Evolutionary conservation across 1,140 invertebrate genomes (phyloP), one percentile per base, ranked within the genome.

Genomic region (Papilio machaon): DNA sequence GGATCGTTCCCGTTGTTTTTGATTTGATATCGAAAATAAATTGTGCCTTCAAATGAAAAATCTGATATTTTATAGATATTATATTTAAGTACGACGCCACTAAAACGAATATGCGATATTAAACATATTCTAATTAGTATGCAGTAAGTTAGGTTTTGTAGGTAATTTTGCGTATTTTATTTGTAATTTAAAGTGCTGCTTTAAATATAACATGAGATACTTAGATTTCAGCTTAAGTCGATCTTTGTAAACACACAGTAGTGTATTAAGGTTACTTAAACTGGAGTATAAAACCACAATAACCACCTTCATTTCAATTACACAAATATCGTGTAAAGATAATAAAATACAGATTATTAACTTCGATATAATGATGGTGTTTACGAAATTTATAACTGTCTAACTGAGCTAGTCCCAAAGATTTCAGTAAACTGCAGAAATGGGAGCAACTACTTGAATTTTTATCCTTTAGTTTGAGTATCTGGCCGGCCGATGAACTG

Each of bases 231-330:
- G 60, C 23, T 8, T 64, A 19, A 60, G n/a, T 19, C 58, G n/a
- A 60, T 9, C 19, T 60, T 60, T 60, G 30, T 70, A 38, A 35
- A 15, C 4, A 70, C 43, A 38, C 46, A 73, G n/a, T 30, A 73
- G 73, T 30, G 10, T 76, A 23, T 47, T 76, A 52, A 54, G 0
- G 19, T 76, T 54, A 76, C 23, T 11, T 76, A 76, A 76, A 76
- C 74, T 76, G 49, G 74, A 76, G 74, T 76, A 76, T 35, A 10
- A 76, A 76, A 76, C 74, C 74, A 35, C 74, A 76, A 30, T 76
- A 58, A 76, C 74, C 74, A 10, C 30, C 74, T 38, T 52, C 23
- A 49, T 52, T 30, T 19, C 10, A 49, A 43, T 46, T n/a, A 46
- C 73, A 19, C 15, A 73, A 46, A 38, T 70, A 3, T 70, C 64